Evolutionary conservation across 2,797 vertebrate species (phyloP), one percentile per base, ranked within the genome.

Genomic region (Fratercula arctica): DNA sequence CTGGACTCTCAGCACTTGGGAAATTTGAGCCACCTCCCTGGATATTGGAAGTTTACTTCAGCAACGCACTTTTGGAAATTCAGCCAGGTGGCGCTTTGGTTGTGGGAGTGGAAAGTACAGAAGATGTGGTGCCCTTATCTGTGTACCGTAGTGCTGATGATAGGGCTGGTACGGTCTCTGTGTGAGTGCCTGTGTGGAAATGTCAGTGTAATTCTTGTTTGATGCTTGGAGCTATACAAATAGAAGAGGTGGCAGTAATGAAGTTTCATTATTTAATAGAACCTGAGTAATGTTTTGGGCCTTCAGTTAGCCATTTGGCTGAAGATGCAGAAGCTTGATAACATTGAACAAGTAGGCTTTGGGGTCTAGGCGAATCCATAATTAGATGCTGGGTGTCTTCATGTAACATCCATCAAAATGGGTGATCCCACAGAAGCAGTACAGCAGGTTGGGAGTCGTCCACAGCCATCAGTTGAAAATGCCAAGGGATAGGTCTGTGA

Each of bases 391-490:
- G 57, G 41, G 11, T 33, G 26, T 80, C 15, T 79, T 88, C 33
- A 39, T 11, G 9, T 16, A 72, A 6, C 17, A 12, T 9, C 16
- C 25, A 2, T 81, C 41, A 78, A 64, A 91, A 69, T 6, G 6
- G 8, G 2, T 1, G 4, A 53, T 29, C 35, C 50, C 37, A 45
- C 21, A 79, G 31, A 93, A 69, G 11, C 29, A 46, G 8, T 39
- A 56, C 18, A 41, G 11, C 0, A 5, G 16, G 2, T 11, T 48
- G 7, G 8, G 21, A 81, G 11, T 0, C 1, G 0, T 16, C 12
- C 25, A 60, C 6, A 57, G 6, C 14, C 74, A 56, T 29, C 48
- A 68, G 41, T 18, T 0, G 0, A 35, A 86, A 86, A 72, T 20
- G 4, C 2, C 1, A 6, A 41, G 14, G 33, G 4, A 39, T 11